These are phyloP conservation scores for Pseudococcus longispinus DNA, from an alignment of 2,888 invertebrate species.

Conservation along the genomic window DNA sequence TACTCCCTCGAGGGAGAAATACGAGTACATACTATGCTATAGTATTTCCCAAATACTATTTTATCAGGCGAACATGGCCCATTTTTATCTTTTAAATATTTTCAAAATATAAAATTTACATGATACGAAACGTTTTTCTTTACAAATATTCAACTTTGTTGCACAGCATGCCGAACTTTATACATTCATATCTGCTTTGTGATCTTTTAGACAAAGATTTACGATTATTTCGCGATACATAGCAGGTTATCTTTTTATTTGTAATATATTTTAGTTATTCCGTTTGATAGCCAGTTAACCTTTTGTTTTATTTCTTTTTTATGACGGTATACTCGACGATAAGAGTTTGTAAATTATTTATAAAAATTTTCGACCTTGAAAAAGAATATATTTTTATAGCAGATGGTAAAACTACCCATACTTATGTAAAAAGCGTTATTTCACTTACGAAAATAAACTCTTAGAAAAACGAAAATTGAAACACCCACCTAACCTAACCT, in stretches of 20 bases:
- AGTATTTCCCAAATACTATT: slow-evolving; percentile 1
- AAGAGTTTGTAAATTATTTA: background rate
- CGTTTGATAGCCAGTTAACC: background rate
- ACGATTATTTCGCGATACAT: background rate
- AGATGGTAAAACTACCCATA: background rate
- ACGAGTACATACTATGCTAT: background rate
- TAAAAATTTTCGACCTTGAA: background rate
- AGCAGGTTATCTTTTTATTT: background rate
- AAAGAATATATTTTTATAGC: background rate
- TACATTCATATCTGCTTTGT: background rate
- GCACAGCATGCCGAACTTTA: background rate
- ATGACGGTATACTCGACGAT: background rate
- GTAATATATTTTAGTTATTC: background rate
- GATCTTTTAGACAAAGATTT: slow-evolving; percentile 22
- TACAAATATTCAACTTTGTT: slow-evolving; percentile 5
- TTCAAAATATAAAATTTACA: slow-evolving; percentile 38
- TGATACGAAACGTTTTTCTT: background rate
- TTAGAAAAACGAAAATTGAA: no score
- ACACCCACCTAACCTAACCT: no score
- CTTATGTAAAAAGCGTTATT: background rate
- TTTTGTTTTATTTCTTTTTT: background rate
- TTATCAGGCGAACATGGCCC: background rate
- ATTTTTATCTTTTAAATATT: slow-evolving; percentile 32
- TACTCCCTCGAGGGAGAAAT: slow-evolving; percentile 8
- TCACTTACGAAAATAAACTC: background rate